Percentiles rank a stretch among this genome's conserved stretches.
These are phyloP conservation scores for Aepyceros melampus DNA, from an alignment of 2,113 vertebrate species.

Conservation along the genomic window DNA sequence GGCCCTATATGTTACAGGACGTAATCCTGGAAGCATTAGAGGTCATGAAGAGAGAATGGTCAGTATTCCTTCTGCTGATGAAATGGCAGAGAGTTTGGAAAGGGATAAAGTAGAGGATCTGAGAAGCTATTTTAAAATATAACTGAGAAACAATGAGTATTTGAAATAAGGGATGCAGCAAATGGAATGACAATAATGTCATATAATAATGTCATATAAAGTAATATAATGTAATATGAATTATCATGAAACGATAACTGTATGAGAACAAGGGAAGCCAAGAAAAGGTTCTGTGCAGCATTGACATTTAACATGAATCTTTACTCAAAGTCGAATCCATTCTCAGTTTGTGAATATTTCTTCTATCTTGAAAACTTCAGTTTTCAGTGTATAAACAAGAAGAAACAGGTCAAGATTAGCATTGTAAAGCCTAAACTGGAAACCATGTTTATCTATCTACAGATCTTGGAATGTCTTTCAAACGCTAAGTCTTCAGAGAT, in stretches of 20 bases:
- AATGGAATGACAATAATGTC: not conserved
- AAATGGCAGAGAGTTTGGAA: not conserved
- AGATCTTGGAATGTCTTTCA: constrained; percentile 53
- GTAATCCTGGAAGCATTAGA: not conserved
- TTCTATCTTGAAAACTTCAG: not conserved
- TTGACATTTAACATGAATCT: not conserved
- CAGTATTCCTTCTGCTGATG: not conserved
- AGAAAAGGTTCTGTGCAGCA: not conserved
- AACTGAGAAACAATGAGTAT: not conserved
- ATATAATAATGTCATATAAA: not conserved
- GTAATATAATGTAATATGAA: not conserved
- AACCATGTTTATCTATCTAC: constrained; percentile 26
- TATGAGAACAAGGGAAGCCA: not conserved
- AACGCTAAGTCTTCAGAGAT: not conserved
- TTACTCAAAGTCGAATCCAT: not conserved
- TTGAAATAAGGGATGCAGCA: not conserved
- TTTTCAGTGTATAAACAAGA: constrained; percentile 39
- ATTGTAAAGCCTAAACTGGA: constrained; percentile 29
- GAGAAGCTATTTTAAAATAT: not conserved
- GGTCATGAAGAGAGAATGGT: not conserved
- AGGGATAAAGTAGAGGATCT: not conserved
- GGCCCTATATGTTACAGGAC: too few species aligned
- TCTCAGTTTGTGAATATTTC: not conserved
- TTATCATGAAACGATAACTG: not conserved
- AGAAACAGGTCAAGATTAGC: constrained; percentile 50